These are phyloP conservation scores for Eupithecia inturbata DNA, from an alignment of 2,888 invertebrate species.

Conservation along the genomic window DNA sequence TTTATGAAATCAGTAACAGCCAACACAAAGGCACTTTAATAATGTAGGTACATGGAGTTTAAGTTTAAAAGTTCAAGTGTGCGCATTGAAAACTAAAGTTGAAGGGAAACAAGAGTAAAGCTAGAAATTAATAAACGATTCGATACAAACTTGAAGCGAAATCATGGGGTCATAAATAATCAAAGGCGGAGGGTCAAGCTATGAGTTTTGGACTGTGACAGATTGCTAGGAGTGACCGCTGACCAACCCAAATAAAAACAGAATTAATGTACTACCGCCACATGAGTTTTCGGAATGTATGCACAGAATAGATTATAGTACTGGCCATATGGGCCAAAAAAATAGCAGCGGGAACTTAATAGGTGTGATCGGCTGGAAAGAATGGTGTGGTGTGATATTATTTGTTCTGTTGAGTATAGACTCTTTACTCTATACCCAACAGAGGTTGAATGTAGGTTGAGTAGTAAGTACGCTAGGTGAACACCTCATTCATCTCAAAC, in stretches of 20 bases:
- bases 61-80: background rate
- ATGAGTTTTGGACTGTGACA: conserved; percentile 37
- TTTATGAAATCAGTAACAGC: background rate
- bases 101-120: background rate
- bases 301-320: background rate
- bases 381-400: background rate
- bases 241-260: conserved; percentile 4
- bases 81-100: background rate
- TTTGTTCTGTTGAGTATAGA: no score
- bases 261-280: background rate
- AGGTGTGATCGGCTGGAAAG: background rate
- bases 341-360: conserved; percentile 2
- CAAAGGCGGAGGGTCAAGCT: conserved; percentile 28
- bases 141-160: background rate
- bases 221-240: conserved; percentile 41
- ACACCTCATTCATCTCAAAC: background rate
- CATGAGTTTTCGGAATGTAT: conserved; percentile 3
- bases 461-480: background rate
- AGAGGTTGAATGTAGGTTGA: background rate
- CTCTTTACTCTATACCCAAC: background rate
- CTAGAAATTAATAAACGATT: background rate
- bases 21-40: background rate
- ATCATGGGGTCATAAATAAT: background rate
- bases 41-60: background rate
- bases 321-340: conserved; percentile 1